phyloP scores from a whole-genome alignment of 2,797 vertebrate genomes.

The Orientallactaga sibirica region DNA sequence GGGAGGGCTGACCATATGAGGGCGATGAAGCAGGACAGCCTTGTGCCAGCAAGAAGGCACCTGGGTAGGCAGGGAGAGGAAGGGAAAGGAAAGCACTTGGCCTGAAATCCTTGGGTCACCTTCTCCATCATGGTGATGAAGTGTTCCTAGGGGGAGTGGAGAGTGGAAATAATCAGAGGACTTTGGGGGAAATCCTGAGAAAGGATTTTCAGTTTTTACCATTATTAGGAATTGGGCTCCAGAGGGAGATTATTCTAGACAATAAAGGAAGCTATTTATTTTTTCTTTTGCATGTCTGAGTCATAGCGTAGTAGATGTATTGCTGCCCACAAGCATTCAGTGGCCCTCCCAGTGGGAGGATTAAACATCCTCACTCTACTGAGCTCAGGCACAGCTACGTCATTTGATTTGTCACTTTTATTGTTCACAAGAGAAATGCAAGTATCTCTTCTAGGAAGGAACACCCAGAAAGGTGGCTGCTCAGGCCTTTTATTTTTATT shows the following conservation, averaged over 20 bases:
- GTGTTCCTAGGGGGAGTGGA: not conserved
- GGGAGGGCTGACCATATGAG: not conserved
- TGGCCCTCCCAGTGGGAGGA: not conserved
- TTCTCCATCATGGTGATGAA: not conserved
- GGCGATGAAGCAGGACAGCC: not conserved
- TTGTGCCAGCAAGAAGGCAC: not conserved
- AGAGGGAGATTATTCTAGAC: not conserved
- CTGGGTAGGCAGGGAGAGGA: not conserved
- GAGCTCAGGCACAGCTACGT: not conserved
- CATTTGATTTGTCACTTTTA: not conserved
- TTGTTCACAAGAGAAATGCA: not conserved
- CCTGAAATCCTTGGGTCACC: not conserved
- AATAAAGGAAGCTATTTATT: not conserved
- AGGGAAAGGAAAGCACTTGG: not conserved
- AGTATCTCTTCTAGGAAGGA: not conserved
- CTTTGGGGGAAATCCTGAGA: not conserved
- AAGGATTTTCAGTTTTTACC: not conserved
- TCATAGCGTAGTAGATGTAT: not conserved
- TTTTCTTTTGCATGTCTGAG: not conserved
- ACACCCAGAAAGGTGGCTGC: not conserved
- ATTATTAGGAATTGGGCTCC: not conserved
- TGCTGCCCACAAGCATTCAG: not conserved
- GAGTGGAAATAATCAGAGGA: not conserved
- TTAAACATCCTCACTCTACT: rapidly evolving
- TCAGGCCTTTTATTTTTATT: not conserved